These are phyloP conservation scores for Myzus persicae DNA, from an alignment of 1,140 invertebrate species.

Conservation along the genomic window DNA sequence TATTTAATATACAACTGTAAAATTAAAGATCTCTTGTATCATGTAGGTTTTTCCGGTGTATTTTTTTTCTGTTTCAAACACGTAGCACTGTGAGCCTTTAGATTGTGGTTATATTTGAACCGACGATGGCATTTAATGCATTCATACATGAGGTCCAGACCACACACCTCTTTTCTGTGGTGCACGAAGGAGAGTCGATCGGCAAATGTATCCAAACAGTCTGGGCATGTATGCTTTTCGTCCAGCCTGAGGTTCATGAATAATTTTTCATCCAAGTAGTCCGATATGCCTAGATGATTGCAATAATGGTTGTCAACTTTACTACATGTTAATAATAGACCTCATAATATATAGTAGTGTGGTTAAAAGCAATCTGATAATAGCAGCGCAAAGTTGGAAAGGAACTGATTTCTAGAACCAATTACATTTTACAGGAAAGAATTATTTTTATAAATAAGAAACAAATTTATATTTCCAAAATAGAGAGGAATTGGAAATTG, in stretches of 20 bases:
- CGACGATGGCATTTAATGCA: conserved; percentile 60
- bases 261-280: conserved; percentile 43
- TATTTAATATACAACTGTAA: background rate
- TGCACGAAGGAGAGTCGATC: background rate
- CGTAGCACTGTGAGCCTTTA: conserved; percentile 59
- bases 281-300: background rate
- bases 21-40: conserved; percentile 38
- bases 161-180: conserved; percentile 61
- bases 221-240: conserved; percentile 47
- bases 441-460: background rate
- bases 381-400: background rate
- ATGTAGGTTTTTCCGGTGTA: conserved; percentile 31
- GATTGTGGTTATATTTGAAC: conserved; percentile 61
- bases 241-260: conserved; percentile 45
- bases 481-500: background rate
- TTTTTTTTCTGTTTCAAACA: conserved; percentile 55
- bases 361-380: conserved; percentile 19
- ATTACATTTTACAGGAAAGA: background rate
- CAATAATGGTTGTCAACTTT: background rate
- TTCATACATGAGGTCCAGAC: conserved; percentile 60
- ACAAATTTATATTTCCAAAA: background rate
- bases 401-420: background rate
- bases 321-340: background rate
- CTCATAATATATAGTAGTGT: background rate
- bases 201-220: conserved; percentile 39